phyloP scores from a whole-genome alignment of 2,797 vertebrate genomes.

The Uromys caudimaculatus region DNA sequence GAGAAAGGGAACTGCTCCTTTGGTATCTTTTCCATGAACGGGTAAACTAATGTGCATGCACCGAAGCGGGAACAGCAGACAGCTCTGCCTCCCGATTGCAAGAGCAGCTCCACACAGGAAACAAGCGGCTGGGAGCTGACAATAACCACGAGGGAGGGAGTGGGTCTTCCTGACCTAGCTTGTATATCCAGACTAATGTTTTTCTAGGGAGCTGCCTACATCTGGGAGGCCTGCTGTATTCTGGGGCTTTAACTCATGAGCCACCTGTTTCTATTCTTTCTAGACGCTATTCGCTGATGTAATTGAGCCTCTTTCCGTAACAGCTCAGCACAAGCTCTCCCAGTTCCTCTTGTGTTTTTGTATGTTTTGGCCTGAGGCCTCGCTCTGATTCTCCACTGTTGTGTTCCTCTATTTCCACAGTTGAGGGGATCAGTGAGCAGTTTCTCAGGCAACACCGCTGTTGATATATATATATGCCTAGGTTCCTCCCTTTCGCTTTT shows the following conservation, averaged over 20 bases:
- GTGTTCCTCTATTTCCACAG: constrained; percentile 37
- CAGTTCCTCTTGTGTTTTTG: constrained; percentile 1
- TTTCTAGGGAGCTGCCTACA: not conserved
- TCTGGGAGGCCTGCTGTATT: not conserved
- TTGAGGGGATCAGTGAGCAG: constrained; percentile 13
- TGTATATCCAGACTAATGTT: not conserved
- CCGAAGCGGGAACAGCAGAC: not conserved
- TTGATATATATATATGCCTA: constrained; percentile 49
- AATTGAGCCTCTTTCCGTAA: constrained; percentile 19
- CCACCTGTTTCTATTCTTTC: not conserved
- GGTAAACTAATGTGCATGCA: not conserved
- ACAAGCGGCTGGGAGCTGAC: not conserved
- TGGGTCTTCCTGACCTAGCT: not conserved
- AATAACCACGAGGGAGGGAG: no score
- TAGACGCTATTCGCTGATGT: not conserved
- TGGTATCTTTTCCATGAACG: not conserved
- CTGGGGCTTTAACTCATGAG: not conserved
- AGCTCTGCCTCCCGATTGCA: not conserved
- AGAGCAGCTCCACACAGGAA: not conserved
- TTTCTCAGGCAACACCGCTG: constrained; percentile 52
- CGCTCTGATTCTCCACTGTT: constrained; percentile 34
- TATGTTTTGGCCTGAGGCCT: not conserved
- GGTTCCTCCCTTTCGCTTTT: not conserved
- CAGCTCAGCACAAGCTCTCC: not conserved
- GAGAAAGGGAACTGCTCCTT: no score